Evolutionary conservation across 2,113 vertebrate genomes (phyloP), one percentile per base, ranked within the genome.

Genomic region (Anhinga rufa): DNA sequence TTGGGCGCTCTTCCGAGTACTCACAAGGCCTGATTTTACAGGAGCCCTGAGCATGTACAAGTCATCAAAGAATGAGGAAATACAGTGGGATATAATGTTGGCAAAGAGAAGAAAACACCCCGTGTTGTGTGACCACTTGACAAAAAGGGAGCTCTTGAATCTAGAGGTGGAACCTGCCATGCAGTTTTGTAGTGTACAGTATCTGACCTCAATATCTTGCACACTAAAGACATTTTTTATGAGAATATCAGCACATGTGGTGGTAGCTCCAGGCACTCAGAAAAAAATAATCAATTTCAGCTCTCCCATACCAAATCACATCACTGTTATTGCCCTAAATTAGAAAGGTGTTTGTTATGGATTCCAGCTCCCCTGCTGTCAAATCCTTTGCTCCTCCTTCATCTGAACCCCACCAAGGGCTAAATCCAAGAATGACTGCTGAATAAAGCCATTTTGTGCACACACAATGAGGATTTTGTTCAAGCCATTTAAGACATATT

Each of bases 311-410:
- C 61, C 80, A 88, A 93, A 93, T 60, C 82, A 57, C 64, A 92
- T 68, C 11, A n/a, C 20, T 34, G 22, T 48, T 88, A 78, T 24
- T 82, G 21, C 72, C 31, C 77, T 84, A 65, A 93, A 96, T 89
- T 92, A 79, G 94, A 96, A 93, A 94, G 57, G 76, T 93, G 65
- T 86, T 95, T 93, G 52, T n/a, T 82, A 89, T 0, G 31, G 80
- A 92, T 92, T 96, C 70, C 88, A 94, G 38, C 64, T 80, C 60
- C 26, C 74, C 92, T 86, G 74, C 83, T 89, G 86, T 69, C 78
- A 91, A 93, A 95, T 91, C 83, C 74, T 74, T 79, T 77, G 57
- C 52, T 93, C 57, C 74, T 94, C 31, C 54, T 69, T 25, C 66
- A 87, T 79, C 36, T 89, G 57, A 91, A 92, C 11, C 28, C 91